Conservation (phyloP, 2,888 invertebrate genomes). For the Papilio protenor region DNA sequence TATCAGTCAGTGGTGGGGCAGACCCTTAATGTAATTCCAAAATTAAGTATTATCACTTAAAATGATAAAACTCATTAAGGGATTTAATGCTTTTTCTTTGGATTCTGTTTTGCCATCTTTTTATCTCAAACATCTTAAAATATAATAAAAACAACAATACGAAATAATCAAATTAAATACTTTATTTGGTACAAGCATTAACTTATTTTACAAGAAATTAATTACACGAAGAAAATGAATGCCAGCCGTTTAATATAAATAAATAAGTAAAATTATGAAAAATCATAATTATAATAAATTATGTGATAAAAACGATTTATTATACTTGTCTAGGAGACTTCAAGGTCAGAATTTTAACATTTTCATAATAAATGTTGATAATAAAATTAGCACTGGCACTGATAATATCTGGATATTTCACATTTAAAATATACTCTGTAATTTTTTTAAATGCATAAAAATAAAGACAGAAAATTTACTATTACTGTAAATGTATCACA, state of each 20-base stretch:
- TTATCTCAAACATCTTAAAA: not conserved
- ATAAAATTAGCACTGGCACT: not conserved
- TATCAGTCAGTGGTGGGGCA: too few species aligned
- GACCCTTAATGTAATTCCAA: too few species aligned
- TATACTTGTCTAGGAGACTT: not conserved
- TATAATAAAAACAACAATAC: not conserved
- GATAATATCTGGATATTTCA: not conserved
- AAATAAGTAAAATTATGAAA: not conserved
- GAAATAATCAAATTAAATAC: not conserved
- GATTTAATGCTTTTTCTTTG: too few species aligned
- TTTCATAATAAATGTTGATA: not conserved
- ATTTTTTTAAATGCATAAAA: not conserved
- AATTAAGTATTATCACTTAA: too few species aligned
- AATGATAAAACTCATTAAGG: too few species aligned
- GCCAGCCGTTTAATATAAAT: not conserved
- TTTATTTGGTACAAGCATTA: slow-evolving; percentile 15
- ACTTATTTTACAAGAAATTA: not conserved
- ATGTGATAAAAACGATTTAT: not conserved
- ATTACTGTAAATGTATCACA: not conserved
- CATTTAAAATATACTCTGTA: not conserved
- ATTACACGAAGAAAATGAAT: not conserved
- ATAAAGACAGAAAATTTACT: not conserved
- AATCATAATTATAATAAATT: not conserved
- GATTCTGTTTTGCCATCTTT: not conserved
- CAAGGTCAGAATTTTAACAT: not conserved